These are phyloP conservation scores for Limnephilus marmoratus DNA, from an alignment of 2,888 invertebrate species.

Conservation along the genomic window DNA sequence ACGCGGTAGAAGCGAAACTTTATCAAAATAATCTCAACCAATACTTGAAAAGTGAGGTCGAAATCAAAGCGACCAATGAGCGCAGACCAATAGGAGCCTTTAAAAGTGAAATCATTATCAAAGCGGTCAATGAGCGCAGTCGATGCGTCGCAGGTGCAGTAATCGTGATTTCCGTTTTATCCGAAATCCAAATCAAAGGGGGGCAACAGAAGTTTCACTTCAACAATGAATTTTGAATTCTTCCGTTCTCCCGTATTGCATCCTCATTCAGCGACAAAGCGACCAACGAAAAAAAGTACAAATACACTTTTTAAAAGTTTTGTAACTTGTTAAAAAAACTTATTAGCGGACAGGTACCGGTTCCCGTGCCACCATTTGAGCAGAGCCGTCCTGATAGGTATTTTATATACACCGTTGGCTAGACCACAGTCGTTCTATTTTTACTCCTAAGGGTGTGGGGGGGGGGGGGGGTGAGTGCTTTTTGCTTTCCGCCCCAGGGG, in stretches of 20 bases:
- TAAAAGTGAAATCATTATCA: no score
- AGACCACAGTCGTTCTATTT: not conserved
- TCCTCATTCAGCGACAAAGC: not conserved
- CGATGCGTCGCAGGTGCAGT: no score
- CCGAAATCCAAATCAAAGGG: no score
- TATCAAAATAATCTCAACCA: no score
- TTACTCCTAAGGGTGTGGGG: not conserved
- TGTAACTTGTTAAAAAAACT: not conserved
- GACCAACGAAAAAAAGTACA: not conserved
- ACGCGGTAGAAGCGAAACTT: no score
- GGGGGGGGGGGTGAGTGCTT: not conserved
- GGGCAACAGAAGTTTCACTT: no score
- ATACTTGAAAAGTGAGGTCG: no score
- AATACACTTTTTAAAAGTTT: not conserved
- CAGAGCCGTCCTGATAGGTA: not conserved
- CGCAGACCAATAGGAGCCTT: no score
- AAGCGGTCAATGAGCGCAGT: no score
- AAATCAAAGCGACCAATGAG: no score
- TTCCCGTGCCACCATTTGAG: not conserved
- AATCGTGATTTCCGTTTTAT: no score
- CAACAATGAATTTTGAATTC: not conserved
- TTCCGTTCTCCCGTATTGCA: no score
- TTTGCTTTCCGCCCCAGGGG: not conserved
- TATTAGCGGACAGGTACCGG: not conserved
- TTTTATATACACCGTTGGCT: not conserved